phyloP scores from a whole-genome alignment of 2,113 vertebrate genomes.

The Megaleporinus macrocephalus region DNA sequence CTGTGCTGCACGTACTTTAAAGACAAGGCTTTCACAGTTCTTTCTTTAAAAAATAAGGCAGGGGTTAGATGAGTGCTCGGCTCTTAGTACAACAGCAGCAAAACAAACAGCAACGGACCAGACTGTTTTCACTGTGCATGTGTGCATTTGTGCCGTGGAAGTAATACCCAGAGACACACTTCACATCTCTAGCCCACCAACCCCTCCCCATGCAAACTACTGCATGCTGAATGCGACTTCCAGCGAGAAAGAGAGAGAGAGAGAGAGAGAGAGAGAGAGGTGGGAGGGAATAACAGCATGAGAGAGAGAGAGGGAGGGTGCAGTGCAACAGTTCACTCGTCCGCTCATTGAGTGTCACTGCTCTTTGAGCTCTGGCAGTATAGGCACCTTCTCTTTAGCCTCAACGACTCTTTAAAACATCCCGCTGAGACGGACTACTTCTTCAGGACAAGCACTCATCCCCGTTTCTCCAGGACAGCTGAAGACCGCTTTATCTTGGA shows the following conservation, averaged over 20 bases:
- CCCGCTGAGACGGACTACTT: conserved; percentile 18
- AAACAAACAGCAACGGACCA: conserved; percentile 9
- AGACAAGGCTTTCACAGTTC: not conserved
- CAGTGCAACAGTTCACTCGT: conserved; percentile 70
- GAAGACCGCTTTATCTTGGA: not conserved
- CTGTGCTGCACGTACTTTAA: not conserved
- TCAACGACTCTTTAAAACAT: conserved; percentile 5
- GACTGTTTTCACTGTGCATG: not conserved
- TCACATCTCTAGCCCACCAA: conserved; percentile 68
- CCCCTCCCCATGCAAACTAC: conserved; percentile 70
- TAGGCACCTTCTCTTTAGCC: conserved; percentile 38
- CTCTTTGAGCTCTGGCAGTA: conserved; percentile 67
- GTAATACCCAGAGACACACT: conserved; percentile 49
- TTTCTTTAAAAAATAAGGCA: not conserved
- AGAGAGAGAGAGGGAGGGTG: conserved; percentile 54
- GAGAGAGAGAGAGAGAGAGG: conserved; percentile 20
- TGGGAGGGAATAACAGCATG: conserved; percentile 12
- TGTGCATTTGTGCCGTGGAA: conserved; percentile 34
- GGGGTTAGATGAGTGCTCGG: not conserved
- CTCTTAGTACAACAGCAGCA: not conserved
- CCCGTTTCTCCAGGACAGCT: conserved; percentile 11
- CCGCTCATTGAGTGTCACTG: conserved; percentile 67
- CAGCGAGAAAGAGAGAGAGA: conserved; percentile 13
- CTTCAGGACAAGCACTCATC: conserved; percentile 15
- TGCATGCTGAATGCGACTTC: conserved; percentile 66